Evolutionary conservation across 2,113 vertebrate species (phyloP).

Genomic region (Podilymbus podiceps): DNA sequence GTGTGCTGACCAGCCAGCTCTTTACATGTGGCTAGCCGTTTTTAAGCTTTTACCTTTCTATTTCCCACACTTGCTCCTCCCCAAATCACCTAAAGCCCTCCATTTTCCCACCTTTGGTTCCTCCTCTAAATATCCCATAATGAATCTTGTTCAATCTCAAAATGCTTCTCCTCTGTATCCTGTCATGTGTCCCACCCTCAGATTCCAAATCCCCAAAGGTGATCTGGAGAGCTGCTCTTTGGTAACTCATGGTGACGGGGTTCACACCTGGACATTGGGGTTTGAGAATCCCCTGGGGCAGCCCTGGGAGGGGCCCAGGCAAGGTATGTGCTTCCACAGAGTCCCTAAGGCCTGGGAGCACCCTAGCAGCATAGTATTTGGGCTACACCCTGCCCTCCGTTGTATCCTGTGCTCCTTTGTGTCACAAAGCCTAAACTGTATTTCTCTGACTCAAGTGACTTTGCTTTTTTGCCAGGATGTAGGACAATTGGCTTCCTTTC

Average conservation of each 20-base stretch:
- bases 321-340: neutral
- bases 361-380: neutral
- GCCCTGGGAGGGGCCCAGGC: neutral
- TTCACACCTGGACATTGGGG: neutral
- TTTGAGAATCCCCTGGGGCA: neutral
- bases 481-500: neutral
- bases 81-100: neutral
- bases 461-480: neutral
- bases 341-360: neutral
- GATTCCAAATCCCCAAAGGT: neutral
- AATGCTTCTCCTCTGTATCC: neutral
- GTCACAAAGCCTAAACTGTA: neutral
- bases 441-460: neutral
- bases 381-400: rapidly evolving
- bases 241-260: neutral
- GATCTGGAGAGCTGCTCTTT: neutral
- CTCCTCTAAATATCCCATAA: neutral
- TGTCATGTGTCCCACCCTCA: neutral
- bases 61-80: neutral
- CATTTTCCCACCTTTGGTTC: neutral
- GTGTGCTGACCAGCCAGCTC: neutral
- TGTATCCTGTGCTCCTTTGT: neutral
- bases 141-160: neutral
- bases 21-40: neutral
- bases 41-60: neutral